Base-by-base conservation (phyloP, 2,888 invertebrate genomes). In the Ceraclea dissimilis region DNA sequence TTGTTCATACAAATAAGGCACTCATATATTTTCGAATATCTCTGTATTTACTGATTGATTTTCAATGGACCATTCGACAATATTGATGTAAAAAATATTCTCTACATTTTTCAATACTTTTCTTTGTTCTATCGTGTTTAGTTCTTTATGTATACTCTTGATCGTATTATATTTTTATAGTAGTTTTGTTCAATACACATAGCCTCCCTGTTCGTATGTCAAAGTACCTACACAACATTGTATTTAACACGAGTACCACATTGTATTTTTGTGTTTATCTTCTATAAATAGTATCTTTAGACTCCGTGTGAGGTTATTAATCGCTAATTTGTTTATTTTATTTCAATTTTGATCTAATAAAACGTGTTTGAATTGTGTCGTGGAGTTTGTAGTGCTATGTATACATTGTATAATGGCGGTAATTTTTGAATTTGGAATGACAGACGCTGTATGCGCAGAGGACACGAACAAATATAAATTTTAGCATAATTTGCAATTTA, bases 61-160 rank as follows among this genome's bases (percentile, higher is more conserved):
- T 63, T 53, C 63, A 70, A 75, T 75, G 72, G 72, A 68, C 72
- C 70, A 69, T 67, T 70, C 67, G 74, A 69, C 69, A 79, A 78
- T 74, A 74, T 74, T 75, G 67, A 70, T 73, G 67, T 67, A 52
- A 65, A 72, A 68, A 65, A 67, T 69, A 67, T 67, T 75, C 72
- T 69, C 68, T 69, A 72, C 71, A 69, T 67, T 67, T 67, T 70
- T 69, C 65, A 65, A 68, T 67, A 64, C 57, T 69, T 67, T 63
- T 69, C 72, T 67, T 68, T 66, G 67, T 65, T 68, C 66, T 63
- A 64, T 67, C 67, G 51, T 58, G 58, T 60, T 63, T 67, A 47
- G 48, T 67, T 67, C 65, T 68, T 68, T 51, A 63, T 64, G 64
- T 66, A 48, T 43, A 54, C 57, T 56, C 48, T 44, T 59, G 53